Evolutionary conservation across 2,888 invertebrate species (phyloP), one percentile per base, ranked within the genome.

Genomic region (Coleophora deauratella): DNA sequence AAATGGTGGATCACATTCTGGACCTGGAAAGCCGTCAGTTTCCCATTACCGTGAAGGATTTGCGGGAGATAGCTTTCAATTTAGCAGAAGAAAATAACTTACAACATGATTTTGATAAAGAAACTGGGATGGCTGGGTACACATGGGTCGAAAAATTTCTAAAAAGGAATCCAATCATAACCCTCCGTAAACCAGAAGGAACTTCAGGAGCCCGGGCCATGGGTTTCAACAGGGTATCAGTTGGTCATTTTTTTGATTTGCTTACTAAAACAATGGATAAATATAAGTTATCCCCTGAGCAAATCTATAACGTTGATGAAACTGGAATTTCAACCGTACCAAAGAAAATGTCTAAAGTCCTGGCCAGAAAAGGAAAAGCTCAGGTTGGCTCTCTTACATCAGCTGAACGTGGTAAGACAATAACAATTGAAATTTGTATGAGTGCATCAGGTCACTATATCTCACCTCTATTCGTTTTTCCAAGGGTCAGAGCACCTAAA

Each of bases 381-480:
- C 33, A 33, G 13, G 33, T 33, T 9, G 33, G 13, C 9, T n/a
- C 8, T 9, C 13, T 33, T 3, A 33, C 33, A 12, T 33, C 33
- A 3, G 33, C 33, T 33, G 33, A 33, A 3, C 9, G 33, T 9
- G 33, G 33, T 9, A 14, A 33, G 2, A 33, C 3, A 9, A 35
- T 27, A 2, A 35, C 35, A 4, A 15, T 27, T 38, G 28, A 37
- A 33, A 33, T 33, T 36, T 41, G 33, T 41, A 40, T 35, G 35
- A 31, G 30, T 40, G 40, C 35, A 31, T 28, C 28, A 27, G 35
- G 40, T 35, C 34, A 36, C 36, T 40, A 36, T 36, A 33, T 41
- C 11, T 36, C 36, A 32, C 36, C 36, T 32, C 12, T 41, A 21
- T 36, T 41, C 28, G 36, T 41, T 36, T 41, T 36, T 31, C 33